Percentiles rank a stretch among this genome's conserved stretches.
Evolutionary conservation across 2,797 vertebrate genomes (phyloP).

Genomic region (Sebastes diaconus): DNA sequence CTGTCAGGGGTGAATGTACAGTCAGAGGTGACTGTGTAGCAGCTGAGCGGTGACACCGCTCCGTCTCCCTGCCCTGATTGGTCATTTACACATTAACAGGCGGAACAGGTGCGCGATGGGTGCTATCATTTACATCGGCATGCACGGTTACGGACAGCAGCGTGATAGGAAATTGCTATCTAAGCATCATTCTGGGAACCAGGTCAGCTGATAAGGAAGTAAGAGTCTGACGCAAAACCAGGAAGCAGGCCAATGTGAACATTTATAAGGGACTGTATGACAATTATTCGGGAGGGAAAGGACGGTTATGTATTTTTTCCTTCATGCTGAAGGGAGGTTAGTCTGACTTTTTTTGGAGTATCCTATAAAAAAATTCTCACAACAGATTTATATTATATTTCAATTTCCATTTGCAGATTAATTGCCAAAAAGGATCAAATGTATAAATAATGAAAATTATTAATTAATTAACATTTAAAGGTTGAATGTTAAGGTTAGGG

Average conservation of each 20-base stretch:
- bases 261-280: not conserved
- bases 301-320: fast-evolving
- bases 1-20: not conserved
- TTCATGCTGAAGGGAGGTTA: not conserved
- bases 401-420: not conserved
- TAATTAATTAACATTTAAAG: not conserved
- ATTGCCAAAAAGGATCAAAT: not conserved
- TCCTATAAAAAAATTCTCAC: too few species aligned
- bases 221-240: not conserved
- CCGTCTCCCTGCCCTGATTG: not conserved
- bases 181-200: conserved; percentile 1
- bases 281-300: not conserved
- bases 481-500: not conserved
- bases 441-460: not conserved
- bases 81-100: conserved; percentile 23
- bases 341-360: not conserved
- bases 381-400: not conserved
- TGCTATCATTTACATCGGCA: not conserved
- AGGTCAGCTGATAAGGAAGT: conserved; percentile 5
- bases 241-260: not conserved
- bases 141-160: not conserved
- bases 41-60: not conserved
- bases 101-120: not conserved
- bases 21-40: not conserved
- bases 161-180: not conserved